Conservation (phyloP, 2,113 vertebrate genomes). For the Recurvirostra avosetta region DNA sequence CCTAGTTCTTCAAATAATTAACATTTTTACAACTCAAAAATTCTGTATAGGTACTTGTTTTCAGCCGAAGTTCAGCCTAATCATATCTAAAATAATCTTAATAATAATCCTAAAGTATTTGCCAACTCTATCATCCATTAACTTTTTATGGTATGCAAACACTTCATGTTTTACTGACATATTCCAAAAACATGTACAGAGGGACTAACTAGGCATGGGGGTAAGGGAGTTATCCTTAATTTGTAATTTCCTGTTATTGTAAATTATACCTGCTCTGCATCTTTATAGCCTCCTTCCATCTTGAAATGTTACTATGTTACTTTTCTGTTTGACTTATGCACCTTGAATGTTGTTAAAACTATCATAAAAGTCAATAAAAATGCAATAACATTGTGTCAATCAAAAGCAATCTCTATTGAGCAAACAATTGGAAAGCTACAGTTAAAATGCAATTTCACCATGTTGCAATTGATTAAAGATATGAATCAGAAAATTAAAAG, state of each 20-base stretch:
- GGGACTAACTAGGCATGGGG: not conserved
- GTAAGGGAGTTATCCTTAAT: not conserved
- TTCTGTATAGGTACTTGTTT: not conserved
- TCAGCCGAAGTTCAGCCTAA: not conserved
- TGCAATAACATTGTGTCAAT: constrained; percentile 57
- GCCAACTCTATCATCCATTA: not conserved
- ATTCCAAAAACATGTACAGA: not conserved
- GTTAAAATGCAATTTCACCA: constrained; percentile 47
- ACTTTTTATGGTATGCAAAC: not conserved
- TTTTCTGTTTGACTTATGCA: constrained; percentile 66
- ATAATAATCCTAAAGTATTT: not conserved
- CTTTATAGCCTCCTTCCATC: constrained; percentile 66
- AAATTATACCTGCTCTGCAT: constrained; percentile 51
- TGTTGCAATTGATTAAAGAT: constrained; percentile 72
- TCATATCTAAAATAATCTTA: not conserved
- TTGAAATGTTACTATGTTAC: constrained; percentile 50
- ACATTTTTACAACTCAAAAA: not conserved
- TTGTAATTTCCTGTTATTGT: constrained; percentile 52
- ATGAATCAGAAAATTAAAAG: constrained; percentile 73
- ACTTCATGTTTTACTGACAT: not conserved
- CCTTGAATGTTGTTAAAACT: constrained; percentile 69
- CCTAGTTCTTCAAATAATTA: not conserved
- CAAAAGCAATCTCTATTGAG: constrained; percentile 57
- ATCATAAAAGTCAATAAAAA: constrained; percentile 69
- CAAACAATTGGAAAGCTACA: constrained; percentile 64